Evolutionary conservation across 2,888 invertebrate species (phyloP).

Genomic region (Drosophila bunnanda): DNA sequence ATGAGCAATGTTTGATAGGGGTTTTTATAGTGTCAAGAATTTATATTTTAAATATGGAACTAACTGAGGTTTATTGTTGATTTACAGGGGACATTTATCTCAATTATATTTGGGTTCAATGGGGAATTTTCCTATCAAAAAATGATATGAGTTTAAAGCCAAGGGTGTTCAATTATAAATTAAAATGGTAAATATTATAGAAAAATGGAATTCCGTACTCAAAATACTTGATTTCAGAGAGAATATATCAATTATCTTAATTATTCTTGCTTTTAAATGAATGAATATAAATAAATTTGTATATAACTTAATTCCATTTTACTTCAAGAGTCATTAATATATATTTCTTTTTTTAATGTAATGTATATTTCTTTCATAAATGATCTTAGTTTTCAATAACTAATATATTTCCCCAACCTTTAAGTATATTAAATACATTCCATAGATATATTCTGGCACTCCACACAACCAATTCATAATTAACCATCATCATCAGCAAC

Average conservation of each 20-base stretch:
- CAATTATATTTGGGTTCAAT: background rate
- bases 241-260: background rate
- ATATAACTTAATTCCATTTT: too few relatives aligned
- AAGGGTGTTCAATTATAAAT: background rate
- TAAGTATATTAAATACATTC: background rate
- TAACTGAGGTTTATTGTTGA: too few relatives aligned
- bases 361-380: background rate
- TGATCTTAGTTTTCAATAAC: background rate
- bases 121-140: too few relatives aligned
- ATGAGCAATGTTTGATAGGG: slow-evolving; percentile 41
- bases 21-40: background rate
- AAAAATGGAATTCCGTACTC: too few relatives aligned
- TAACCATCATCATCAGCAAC: slow-evolving; percentile 21
- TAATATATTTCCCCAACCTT: background rate
- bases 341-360: too few relatives aligned
- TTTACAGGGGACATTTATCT: background rate
- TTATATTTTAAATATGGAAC: background rate
- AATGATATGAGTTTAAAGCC: background rate
- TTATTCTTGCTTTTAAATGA: too few relatives aligned
- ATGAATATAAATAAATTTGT: too few relatives aligned
- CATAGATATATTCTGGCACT: background rate
- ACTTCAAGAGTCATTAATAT: background rate
- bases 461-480: slow-evolving; percentile 24
- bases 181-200: background rate
- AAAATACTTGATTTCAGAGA: background rate